Evolutionary conservation across 1,140 invertebrate species (phyloP), one percentile per base, ranked within the genome.

Genomic region (Brachionus paranguensis): DNA sequence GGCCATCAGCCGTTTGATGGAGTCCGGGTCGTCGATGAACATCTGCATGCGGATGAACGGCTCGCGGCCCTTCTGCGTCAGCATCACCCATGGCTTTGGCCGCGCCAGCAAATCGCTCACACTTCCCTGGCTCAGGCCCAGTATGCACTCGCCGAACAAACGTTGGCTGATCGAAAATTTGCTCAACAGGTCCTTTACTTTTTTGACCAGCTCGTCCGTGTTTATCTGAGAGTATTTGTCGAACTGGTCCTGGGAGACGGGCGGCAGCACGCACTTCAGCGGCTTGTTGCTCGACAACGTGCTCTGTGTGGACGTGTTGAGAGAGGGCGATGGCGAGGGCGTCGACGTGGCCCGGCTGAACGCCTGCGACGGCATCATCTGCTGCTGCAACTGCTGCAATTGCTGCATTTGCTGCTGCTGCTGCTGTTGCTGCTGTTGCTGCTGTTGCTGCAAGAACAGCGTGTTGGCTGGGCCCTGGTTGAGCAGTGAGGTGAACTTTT

Each of bases 81-180:
- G 90, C 95, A 97, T 96, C 87, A 96, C 95, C 96, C 96, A 98
- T 0, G 96, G 95, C 88, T 98, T 98, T 24, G 96, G 96, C 65
- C 96, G 90, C 27, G 96, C 96, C 74, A 98, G 90, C 53, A 98
- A 90, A 90, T 98, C 96, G 20, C 95, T 97, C 0, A 98, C 96
- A 0, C 64, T 86, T 37, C 88, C 89, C 83, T 91, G 90, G 0
- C 96, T 98, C 60, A 99, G 90, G 0, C 97, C 97, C 60, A 99
- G 91, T 12, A 99, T 96, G 2, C 94, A 96, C 88, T 99, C 97
- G 20, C 97, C 98, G 88, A 99, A 99, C 65, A 99, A 90, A 84
- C 97, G 92, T 90, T 99, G 98, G 85, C 96, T 98, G 86, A 99
- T 99, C 78, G 96, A 98, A 91, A 98, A 98, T 89, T 98, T 96